These are phyloP conservation scores for Ctena decussata DNA, from an alignment of 2,888 invertebrate species.

Conservation along the genomic window DNA sequence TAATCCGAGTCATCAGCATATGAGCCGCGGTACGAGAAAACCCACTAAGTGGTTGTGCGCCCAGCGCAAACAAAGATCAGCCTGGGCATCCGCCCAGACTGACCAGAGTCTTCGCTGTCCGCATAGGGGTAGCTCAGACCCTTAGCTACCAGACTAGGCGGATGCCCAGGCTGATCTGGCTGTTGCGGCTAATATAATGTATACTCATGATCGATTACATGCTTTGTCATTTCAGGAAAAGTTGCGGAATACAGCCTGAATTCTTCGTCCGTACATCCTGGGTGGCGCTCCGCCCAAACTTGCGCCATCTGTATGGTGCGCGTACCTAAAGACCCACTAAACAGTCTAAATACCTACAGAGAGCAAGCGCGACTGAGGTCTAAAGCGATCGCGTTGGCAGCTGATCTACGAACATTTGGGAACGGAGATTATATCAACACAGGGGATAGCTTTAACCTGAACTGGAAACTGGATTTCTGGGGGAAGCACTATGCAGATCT, in stretches of 20 bases:
- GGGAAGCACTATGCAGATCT: conserved; percentile 69
- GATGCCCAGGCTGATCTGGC: no score
- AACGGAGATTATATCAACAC: conserved; percentile 73
- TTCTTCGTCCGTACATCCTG: conserved; percentile 57
- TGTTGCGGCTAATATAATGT: no score
- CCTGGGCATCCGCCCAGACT: no score
- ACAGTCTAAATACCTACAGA: neutral
- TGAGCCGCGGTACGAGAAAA: no score
- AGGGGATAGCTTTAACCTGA: conserved; percentile 59
- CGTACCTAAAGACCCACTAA: neutral
- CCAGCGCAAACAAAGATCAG: no score
- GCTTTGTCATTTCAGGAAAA: conserved; percentile 39
- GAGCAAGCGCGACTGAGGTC: neutral
- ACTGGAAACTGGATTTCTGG: conserved; percentile 77
- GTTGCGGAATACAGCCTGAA: conserved; percentile 17
- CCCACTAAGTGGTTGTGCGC: no score
- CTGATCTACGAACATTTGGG: conserved; percentile 49
- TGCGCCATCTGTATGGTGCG: conserved; percentile 27
- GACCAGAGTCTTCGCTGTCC: no score
- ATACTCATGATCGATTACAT: no score
- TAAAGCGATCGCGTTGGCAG: conserved; percentile 13
- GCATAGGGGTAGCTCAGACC: no score
- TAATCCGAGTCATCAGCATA: no score
- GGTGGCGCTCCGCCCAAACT: conserved; percentile 52
- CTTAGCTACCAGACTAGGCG: no score